Percentiles rank a stretch among this genome's conserved stretches.
These are phyloP conservation scores for Lasioglossum leucozonium DNA, from an alignment of 2,888 invertebrate species.

Conservation along the genomic window DNA sequence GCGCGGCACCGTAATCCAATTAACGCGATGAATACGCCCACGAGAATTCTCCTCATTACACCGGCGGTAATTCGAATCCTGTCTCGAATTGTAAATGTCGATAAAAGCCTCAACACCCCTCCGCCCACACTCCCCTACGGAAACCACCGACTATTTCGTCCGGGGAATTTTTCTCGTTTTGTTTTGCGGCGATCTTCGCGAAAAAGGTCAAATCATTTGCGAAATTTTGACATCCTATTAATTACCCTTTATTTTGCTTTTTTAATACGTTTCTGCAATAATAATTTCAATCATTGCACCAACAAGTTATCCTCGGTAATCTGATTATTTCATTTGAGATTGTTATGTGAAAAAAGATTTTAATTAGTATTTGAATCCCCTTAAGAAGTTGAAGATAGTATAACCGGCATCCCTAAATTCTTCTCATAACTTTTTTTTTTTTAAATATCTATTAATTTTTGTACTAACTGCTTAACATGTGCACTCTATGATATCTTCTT, in stretches of 20 bases:
- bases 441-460: too few relatives aligned
- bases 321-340: background rate
- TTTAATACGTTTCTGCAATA: too few relatives aligned
- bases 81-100: constrained; percentile 7
- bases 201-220: background rate
- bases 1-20: constrained; percentile 49
- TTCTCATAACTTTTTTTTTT: too few relatives aligned
- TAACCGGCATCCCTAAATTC: too few relatives aligned
- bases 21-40: constrained; percentile 39
- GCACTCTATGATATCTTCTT: too few relatives aligned
- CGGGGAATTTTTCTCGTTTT: background rate
- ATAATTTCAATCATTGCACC: too few relatives aligned
- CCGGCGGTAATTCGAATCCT: constrained; percentile 31
- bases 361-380: too few relatives aligned
- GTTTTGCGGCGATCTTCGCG: background rate
- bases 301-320: too few relatives aligned
- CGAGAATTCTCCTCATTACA: constrained; percentile 48
- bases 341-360: background rate
- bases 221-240: background rate
- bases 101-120: background rate
- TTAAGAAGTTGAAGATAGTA: too few relatives aligned
- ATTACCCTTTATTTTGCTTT: too few relatives aligned
- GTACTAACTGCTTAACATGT: too few relatives aligned
- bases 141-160: background rate
- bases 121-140: rapidly evolving